Evolutionary conservation across 2,888 invertebrate genomes (phyloP), one percentile per base, ranked within the genome.

Genomic region (Drosophila melanosoma): DNA sequence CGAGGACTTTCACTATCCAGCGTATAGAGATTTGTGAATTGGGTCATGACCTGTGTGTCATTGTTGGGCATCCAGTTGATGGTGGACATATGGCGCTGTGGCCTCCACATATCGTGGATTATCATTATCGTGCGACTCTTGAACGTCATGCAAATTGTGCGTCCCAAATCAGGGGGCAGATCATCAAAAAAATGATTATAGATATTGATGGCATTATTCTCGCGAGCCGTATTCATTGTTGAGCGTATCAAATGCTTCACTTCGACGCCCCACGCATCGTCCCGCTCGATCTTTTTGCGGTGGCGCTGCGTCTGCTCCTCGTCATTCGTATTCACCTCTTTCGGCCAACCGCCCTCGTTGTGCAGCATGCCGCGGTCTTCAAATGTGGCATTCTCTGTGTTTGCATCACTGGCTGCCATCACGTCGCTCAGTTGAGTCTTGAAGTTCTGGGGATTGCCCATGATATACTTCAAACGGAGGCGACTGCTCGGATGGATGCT

Each of bases 331-430:
- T 95, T 95, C 12, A 96, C 93, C 78, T 97, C 97, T 86, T 95
- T 95, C 2, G 97, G 97, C 97, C 97, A 97, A 23, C 97, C 97
- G 70, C 97, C 97, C 92, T 97, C 97, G 17, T 94, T 94, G 91
- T 97, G 97, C 81, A 95, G 95, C 90, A 97, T 94, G 12, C 96
- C 96, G 73, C 94, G 94, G 7, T 87, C 79, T 0, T 69, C 80
- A 10, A 68, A 82, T 1, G 83, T 80, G 0, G 91, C 92, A 83
- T 92, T 92, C 12, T 92, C 93, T 1, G 93, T 93, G 61, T 90
- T 87, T 65, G 89, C 83, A 23, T 79, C 68, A 33, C 82, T 91
- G 7, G 80, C 63, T 0, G 91, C 92, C 83, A 90, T 91, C 65
- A 91, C 87, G 1, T 94, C 93, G 20, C 95, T 94, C 69, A 95